Conservation (phyloP, 2,797 vertebrate species). For the Psittacula echo region DNA sequence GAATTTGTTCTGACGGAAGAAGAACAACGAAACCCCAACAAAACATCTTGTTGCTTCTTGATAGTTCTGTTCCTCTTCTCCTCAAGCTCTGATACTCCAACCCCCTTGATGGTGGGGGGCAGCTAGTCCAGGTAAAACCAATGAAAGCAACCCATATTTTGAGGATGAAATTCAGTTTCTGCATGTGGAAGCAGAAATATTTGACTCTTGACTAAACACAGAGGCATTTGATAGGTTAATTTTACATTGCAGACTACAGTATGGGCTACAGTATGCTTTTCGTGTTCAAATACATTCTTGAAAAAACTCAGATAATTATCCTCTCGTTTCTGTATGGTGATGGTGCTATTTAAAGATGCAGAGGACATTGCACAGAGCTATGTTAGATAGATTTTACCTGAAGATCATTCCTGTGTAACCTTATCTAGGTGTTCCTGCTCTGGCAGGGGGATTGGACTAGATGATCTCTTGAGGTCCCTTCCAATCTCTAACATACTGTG, state of each 20-base stretch:
- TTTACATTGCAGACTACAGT: background rate
- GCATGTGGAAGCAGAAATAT: background rate
- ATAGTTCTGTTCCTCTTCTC: background rate
- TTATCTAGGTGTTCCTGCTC: too few species aligned
- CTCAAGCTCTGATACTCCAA: background rate
- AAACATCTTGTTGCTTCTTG: background rate
- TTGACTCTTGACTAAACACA: background rate
- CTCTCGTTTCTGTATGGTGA: background rate
- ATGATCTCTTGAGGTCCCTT: too few species aligned
- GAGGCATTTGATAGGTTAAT: background rate
- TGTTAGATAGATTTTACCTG: background rate
- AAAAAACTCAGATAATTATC: background rate
- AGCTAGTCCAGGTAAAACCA: background rate
- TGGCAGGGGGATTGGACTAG: too few species aligned
- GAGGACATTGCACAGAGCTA: background rate
- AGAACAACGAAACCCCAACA: background rate
- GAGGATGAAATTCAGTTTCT: background rate
- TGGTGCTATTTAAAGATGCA: background rate
- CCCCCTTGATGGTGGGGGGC: fast-evolving
- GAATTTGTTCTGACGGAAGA: background rate
- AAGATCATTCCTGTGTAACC: background rate
- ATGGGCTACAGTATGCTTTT: background rate
- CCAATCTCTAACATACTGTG: too few species aligned
- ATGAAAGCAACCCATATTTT: background rate
- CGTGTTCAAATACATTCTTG: background rate